These are phyloP conservation scores for Salminus brasiliensis DNA, from an alignment of 2,113 vertebrate genomes.

Conservation along the genomic window DNA sequence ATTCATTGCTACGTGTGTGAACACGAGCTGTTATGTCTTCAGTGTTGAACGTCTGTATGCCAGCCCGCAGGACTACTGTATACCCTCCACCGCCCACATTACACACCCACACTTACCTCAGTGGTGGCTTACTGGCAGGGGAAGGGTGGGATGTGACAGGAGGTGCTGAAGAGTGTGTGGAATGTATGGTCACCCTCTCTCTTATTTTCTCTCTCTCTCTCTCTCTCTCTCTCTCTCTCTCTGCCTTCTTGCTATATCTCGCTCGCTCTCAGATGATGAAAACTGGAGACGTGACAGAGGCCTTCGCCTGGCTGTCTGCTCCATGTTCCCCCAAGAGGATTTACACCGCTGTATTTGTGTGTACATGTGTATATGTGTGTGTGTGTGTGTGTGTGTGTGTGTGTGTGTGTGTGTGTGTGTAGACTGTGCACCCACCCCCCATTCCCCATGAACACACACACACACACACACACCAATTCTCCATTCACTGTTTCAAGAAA, in stretches of 20 bases:
- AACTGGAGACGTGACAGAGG: constrained; percentile 49
- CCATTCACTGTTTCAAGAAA: constrained; percentile 15
- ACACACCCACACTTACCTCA: constrained; percentile 5
- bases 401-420: constrained; percentile 16
- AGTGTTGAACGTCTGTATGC: not conserved
- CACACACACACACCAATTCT: constrained; percentile 18
- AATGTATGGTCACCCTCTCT: constrained; percentile 33
- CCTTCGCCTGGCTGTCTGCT: constrained; percentile 51
- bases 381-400: constrained; percentile 28
- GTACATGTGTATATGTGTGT: too few relatives aligned
- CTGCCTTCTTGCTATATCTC: too few relatives aligned
- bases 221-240: not conserved
- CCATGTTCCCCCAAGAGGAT: constrained; percentile 38
- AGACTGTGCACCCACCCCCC: not conserved
- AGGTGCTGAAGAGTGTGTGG: constrained; percentile 3
- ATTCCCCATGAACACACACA: not conserved
- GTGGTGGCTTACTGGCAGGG: constrained; percentile 48
- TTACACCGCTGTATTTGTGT: constrained; percentile 41
- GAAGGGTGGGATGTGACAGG: constrained; percentile 32
- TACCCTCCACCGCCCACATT: not conserved
- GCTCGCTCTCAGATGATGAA: constrained; percentile 24
- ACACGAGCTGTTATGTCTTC: not conserved
- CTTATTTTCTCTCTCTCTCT: not conserved
- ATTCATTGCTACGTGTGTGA: not conserved
- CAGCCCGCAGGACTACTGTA: not conserved